Percentiles rank a stretch among this genome's conserved stretches.
Evolutionary conservation across 2,113 vertebrate species (phyloP).

Genomic region (Neomonachus schauinslandi): DNA sequence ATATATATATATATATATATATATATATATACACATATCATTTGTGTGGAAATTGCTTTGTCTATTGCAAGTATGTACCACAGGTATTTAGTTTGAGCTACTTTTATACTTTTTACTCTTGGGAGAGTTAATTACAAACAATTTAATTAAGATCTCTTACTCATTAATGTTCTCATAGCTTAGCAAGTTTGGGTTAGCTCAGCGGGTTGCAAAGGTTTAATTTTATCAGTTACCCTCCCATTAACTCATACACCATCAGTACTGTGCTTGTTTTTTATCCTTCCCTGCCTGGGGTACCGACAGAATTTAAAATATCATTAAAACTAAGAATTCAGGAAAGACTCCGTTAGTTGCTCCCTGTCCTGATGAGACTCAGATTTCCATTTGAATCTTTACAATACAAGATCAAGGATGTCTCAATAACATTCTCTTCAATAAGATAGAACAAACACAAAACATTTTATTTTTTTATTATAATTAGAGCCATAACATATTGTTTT

Average conservation of each 20-base stretch:
- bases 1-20: not conserved
- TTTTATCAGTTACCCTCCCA: slow-evolving; percentile 80
- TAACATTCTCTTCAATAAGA: slow-evolving; percentile 41
- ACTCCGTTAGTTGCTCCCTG: slow-evolving; percentile 55
- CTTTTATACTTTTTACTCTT: slow-evolving; percentile 78
- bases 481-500: slow-evolving; percentile 5
- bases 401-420: slow-evolving; percentile 37
- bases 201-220: slow-evolving; percentile 84
- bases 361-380: slow-evolving; percentile 49
- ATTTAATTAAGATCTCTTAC: slow-evolving; percentile 86
- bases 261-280: slow-evolving; percentile 66
- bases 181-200: slow-evolving; percentile 83
- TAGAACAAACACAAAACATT: slow-evolving; percentile 25
- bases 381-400: slow-evolving; percentile 48
- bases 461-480: slow-evolving; percentile 50
- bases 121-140: slow-evolving; percentile 84
- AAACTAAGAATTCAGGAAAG: slow-evolving; percentile 69
- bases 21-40: slow-evolving; percentile 1
- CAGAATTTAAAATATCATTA: slow-evolving; percentile 72
- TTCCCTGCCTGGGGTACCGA: slow-evolving; percentile 69
- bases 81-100: slow-evolving; percentile 75
- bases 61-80: slow-evolving; percentile 30
- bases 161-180: slow-evolving; percentile 84
- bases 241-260: slow-evolving; percentile 74
- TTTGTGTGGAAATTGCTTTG: slow-evolving; percentile 17